Conservation (phyloP, 2,797 vertebrate genomes). For the Harpagifer antarcticus region DNA sequence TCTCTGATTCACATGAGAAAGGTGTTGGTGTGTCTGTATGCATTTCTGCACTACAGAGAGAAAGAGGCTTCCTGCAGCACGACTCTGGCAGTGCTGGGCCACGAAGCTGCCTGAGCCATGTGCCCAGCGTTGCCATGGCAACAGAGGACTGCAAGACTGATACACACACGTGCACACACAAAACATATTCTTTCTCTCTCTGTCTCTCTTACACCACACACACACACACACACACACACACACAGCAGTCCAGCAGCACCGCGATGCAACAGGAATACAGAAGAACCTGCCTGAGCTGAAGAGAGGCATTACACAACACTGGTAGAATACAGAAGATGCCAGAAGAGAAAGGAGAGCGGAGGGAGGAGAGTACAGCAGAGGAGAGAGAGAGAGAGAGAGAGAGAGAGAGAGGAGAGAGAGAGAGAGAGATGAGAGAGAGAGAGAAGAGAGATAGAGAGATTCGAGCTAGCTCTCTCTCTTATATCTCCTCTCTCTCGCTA, state of each 20-base stretch:
- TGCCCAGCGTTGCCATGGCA: constrained; percentile 84
- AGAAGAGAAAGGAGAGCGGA: constrained; percentile 51
- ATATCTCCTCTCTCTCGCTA: no score
- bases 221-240: constrained; percentile 9
- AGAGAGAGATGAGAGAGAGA: no score
- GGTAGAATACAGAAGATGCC: constrained; percentile 69
- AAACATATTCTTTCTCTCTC: constrained; percentile 70
- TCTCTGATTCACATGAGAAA: constrained; percentile 62
- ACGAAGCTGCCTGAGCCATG: constrained; percentile 83
- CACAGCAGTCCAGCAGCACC: constrained; percentile 81
- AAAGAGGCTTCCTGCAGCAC: constrained; percentile 82
- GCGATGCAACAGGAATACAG: constrained; percentile 87
- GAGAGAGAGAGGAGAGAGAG: neutral
- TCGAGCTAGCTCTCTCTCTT: no score
- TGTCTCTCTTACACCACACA: no score
- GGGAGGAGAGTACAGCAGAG: constrained; percentile 48
- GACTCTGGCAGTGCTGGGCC: constrained; percentile 81
- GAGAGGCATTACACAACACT: constrained; percentile 84
- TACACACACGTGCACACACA: no score
- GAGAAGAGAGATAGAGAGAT: no score
- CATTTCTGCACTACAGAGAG: constrained; percentile 66
- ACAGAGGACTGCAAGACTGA: constrained; percentile 85
- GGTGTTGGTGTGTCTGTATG: constrained; percentile 36
- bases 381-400: neutral
- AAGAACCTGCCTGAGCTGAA: constrained; percentile 77